Evolutionary conservation across 2,888 invertebrate species (phyloP).

Genomic region (Chouioia cunea): DNA sequence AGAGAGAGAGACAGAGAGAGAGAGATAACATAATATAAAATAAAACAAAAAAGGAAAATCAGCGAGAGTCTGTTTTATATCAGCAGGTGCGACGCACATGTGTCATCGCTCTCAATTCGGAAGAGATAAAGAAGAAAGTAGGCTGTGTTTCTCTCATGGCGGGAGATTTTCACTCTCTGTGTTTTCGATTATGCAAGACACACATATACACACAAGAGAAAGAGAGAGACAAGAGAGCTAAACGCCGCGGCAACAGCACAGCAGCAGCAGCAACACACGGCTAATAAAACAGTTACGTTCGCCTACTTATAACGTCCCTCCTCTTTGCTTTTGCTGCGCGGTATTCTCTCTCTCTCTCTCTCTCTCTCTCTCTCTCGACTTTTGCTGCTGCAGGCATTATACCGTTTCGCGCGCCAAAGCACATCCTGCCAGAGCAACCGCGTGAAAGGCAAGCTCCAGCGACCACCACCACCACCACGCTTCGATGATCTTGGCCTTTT

Average conservation of each 20-base stretch:
- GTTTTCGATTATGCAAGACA: conserved; percentile 65
- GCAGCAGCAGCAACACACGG: conserved; percentile 54
- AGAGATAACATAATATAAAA: conserved; percentile 18
- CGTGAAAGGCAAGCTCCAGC: conserved; percentile 14
- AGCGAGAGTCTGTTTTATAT: no score
- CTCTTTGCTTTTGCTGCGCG: no score
- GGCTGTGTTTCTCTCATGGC: conserved; percentile 55
- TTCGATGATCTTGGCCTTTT: conserved; percentile 46
- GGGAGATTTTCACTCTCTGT: conserved; percentile 66
- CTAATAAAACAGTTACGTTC: conserved; percentile 66
- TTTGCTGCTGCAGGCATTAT: conserved; percentile 30
- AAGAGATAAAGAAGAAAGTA: conserved; percentile 60
- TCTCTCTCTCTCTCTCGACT: conserved; percentile 10
- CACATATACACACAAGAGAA: conserved; percentile 42
- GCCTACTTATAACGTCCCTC: conserved; percentile 60
- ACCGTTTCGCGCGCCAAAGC: conserved; percentile 40
- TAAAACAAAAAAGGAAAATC: background rate
- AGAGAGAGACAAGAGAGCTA: conserved; percentile 24
- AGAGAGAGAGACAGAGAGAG: background rate
- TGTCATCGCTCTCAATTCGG: background rate
- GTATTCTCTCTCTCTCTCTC: conserved; percentile 10
- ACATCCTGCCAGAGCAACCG: background rate
- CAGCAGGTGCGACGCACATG: no score
- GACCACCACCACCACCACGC: no score
- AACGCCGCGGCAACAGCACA: background rate